A percentile compares a stretch with the other conserved stretches of the same genome.
Evolutionary conservation across 2,797 vertebrate species (phyloP).

Genomic region (Sebastes iracundus): DNA sequence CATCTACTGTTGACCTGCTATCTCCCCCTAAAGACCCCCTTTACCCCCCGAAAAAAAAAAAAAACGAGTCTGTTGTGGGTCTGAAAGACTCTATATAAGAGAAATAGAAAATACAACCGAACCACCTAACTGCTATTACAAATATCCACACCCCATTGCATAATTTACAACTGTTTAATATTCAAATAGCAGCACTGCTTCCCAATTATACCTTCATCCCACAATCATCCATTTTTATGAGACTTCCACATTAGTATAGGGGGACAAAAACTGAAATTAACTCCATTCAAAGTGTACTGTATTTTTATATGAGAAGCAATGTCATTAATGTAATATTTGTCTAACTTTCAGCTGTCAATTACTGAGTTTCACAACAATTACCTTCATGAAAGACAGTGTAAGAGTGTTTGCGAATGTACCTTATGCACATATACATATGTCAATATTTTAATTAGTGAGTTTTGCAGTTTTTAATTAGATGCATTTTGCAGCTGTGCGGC

Average conservation of each 20-base stretch:
- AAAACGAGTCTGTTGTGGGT: too few relatives aligned
- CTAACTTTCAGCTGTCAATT: neutral
- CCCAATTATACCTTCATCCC: neutral
- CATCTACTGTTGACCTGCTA: too few relatives aligned
- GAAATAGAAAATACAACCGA: neutral
- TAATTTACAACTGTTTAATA: neutral
- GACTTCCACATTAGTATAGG: neutral
- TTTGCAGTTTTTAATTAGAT: conserved; percentile 18
- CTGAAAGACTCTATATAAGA: neutral
- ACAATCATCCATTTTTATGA: neutral
- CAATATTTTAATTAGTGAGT: neutral
- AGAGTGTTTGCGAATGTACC: neutral
- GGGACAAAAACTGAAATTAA: neutral
- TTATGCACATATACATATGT: neutral
- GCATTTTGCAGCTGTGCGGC: neutral
- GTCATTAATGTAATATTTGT: neutral
- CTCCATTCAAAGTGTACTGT: neutral
- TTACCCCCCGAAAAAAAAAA: too few relatives aligned
- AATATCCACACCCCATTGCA: neutral
- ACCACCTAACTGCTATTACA: neutral
- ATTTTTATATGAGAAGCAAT: neutral
- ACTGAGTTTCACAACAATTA: neutral
- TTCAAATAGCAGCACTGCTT: neutral
- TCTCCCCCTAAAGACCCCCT: too few relatives aligned
- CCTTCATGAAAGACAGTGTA: neutral